Evolutionary conservation across 2,113 vertebrate genomes (phyloP).

Genomic region (Paramormyrops kingsleyae): DNA sequence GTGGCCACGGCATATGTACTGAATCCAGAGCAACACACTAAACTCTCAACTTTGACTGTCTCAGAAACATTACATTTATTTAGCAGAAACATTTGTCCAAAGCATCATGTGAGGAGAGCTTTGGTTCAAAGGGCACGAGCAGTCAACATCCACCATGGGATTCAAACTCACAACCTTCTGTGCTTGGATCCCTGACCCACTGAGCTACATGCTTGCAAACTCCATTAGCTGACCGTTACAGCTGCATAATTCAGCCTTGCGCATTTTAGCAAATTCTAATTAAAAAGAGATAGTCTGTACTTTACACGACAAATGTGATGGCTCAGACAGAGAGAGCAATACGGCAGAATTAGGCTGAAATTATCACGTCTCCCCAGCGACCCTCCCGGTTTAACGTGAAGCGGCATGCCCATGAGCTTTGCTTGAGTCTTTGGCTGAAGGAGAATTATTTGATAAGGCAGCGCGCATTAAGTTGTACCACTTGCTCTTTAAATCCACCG

Average conservation of each 20-base stretch:
- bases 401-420: conserved; percentile 16
- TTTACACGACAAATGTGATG: conserved; percentile 5
- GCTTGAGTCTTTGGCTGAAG: conserved; percentile 26
- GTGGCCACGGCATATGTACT: not conserved
- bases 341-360: conserved; percentile 14
- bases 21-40: not conserved
- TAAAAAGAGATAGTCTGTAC: conserved; percentile 20
- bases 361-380: conserved; percentile 18
- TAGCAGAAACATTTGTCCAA: not conserved
- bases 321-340: not conserved
- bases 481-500: conserved; percentile 20
- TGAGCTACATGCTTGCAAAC: not conserved
- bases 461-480: conserved; percentile 34
- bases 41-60: not conserved
- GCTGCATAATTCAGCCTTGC: not conserved
- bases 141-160: not conserved
- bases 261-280: conserved; percentile 21
- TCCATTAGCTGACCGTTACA: not conserved
- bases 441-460: conserved; percentile 34
- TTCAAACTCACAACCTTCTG: not conserved
- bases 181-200: not conserved
- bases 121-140: not conserved
- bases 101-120: not conserved
- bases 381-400: conserved; percentile 23
- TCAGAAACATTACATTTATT: not conserved